phyloP scores from a whole-genome alignment of 2,888 invertebrate genomes.

The Chymomyza amoena region DNA sequence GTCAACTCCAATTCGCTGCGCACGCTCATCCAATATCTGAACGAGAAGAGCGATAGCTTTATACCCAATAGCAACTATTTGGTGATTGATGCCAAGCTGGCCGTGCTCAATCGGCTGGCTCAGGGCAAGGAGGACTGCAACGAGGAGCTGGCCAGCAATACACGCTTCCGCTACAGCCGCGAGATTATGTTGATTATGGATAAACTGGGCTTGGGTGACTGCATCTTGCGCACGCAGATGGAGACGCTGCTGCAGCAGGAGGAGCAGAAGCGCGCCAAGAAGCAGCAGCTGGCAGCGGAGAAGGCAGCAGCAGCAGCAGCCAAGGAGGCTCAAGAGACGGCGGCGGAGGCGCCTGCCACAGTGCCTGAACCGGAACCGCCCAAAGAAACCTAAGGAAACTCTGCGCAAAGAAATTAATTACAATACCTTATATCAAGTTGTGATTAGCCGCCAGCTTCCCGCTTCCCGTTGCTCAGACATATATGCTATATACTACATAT shows the following conservation, averaged over 20 bases:
- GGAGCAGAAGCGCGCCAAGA: conserved; percentile 62
- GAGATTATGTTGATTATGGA: conserved; percentile 76
- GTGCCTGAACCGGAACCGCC: conserved; percentile 2
- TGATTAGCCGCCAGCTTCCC: neutral
- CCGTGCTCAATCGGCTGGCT: conserved; percentile 69
- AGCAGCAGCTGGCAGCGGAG: conserved; percentile 49
- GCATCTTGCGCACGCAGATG: conserved; percentile 73
- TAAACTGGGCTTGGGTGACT: conserved; percentile 76
- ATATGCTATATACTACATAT: neutral
- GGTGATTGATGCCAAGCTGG: conserved; percentile 76
- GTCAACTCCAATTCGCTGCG: conserved; percentile 69
- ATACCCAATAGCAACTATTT: conserved; percentile 76
- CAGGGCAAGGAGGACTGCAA: conserved; percentile 69
- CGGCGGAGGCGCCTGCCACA: conserved; percentile 8
- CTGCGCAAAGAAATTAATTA: conserved; percentile 28
- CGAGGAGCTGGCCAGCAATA: conserved; percentile 64
- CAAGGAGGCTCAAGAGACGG: conserved; percentile 50
- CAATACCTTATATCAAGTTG: neutral
- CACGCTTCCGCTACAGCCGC: conserved; percentile 71
- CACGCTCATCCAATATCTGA: conserved; percentile 73
- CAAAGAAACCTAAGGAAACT: neutral
- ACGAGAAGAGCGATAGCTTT: conserved; percentile 74
- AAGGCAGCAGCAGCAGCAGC: conserved; percentile 58
- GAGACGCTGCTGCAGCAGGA: conserved; percentile 60
- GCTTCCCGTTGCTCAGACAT: neutral